A percentile compares a stretch with the other conserved stretches of the same genome.
phyloP scores from a whole-genome alignment of 2,113 vertebrate genomes.

The Nothobranchius furzeri region DNA sequence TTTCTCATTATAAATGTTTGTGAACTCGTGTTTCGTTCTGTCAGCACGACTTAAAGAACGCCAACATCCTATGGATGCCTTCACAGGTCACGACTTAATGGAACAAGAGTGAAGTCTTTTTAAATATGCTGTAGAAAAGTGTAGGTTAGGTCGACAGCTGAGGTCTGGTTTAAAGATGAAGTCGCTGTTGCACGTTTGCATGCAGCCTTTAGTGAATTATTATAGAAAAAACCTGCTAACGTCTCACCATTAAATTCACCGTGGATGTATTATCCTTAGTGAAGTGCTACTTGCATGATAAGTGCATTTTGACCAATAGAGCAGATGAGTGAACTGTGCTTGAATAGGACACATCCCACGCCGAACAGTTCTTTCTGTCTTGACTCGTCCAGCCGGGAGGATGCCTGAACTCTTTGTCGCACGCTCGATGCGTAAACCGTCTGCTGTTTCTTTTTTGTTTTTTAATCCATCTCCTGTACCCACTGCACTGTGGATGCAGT shows the following conservation, averaged over 20 bases:
- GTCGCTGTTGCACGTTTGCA: constrained; percentile 9
- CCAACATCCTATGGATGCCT: neutral
- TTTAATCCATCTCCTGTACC: constrained; percentile 59
- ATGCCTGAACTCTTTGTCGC: constrained; percentile 41
- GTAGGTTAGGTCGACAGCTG: neutral
- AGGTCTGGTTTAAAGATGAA: constrained; percentile 2
- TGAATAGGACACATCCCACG: constrained; percentile 42
- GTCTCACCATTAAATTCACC: constrained; percentile 23
- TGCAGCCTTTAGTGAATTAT: neutral
- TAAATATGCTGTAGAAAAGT: neutral
- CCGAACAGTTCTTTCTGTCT: constrained; percentile 41
- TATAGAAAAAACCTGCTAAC: constrained; percentile 6
- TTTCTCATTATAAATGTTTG: constrained; percentile 35
- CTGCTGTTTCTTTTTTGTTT: constrained; percentile 1
- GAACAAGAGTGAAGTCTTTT: neutral
- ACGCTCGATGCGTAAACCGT: constrained; percentile 51
- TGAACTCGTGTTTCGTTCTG: constrained; percentile 1
- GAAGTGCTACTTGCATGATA: neutral
- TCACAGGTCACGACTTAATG: neutral
- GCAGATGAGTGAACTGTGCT: constrained; percentile 13
- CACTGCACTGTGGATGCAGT: constrained; percentile 44
- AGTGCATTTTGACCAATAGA: constrained; percentile 31
- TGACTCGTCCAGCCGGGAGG: constrained; percentile 24
- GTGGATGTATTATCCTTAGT: constrained; percentile 15
- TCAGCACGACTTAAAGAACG: constrained; percentile 14